Evolutionary conservation across 2,797 vertebrate species (phyloP).

Genomic region (Acipenser transmontanus): DNA sequence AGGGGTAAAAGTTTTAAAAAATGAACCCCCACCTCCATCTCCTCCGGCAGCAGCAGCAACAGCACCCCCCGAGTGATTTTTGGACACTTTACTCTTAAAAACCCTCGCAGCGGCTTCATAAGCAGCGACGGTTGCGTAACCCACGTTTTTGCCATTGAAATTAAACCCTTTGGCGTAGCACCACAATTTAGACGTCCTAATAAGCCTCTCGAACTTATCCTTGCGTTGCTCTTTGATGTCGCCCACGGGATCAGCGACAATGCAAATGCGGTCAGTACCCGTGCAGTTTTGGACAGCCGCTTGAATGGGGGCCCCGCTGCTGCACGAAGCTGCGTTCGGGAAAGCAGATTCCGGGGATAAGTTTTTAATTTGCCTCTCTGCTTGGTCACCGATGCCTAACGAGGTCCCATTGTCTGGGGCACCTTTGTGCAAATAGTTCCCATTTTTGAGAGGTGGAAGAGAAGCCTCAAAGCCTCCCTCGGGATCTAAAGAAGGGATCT

Average conservation of each 20-base stretch:
- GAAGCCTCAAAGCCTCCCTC: constrained; percentile 19
- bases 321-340: neutral
- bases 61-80: constrained; percentile 13
- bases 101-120: constrained; percentile 8
- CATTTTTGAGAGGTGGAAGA: constrained; percentile 22
- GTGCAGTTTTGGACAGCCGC: neutral
- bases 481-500: neutral
- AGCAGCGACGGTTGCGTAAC: constrained; percentile 22
- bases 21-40: neutral
- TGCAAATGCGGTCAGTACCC: neutral
- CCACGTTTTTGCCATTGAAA: constrained; percentile 50
- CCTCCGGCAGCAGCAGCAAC: neutral
- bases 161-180: constrained; percentile 63
- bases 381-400: constrained; percentile 12
- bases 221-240: constrained; percentile 32
- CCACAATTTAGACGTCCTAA: constrained; percentile 61
- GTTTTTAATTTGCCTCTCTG: constrained; percentile 11
- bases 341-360: neutral
- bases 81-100: constrained; percentile 1
- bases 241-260: constrained; percentile 9
- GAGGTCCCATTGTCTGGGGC: constrained; percentile 28
- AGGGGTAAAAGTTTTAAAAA: constrained; percentile 13
- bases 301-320: neutral
- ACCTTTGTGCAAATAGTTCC: constrained; percentile 31
- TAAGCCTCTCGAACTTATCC: constrained; percentile 56